phyloP scores from a whole-genome alignment of 2,888 invertebrate species.

The Apotomis betuletana region DNA sequence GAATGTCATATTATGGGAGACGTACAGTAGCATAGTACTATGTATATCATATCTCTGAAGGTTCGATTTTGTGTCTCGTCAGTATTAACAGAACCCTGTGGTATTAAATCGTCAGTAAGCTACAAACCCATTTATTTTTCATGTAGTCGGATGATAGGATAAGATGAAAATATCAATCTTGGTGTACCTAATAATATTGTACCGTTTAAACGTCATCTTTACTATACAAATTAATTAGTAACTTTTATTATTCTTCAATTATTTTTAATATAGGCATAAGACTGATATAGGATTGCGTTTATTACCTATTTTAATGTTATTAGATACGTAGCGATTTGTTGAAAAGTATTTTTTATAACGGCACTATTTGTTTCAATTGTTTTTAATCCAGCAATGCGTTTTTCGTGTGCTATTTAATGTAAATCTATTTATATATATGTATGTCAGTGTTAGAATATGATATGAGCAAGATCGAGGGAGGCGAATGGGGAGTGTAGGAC shows the following conservation, averaged over 20 bases:
- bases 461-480: constrained; percentile 49
- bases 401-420: constrained; percentile 56
- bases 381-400: constrained; percentile 40
- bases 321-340: constrained; percentile 50
- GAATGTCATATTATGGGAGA: constrained; percentile 27
- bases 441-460: constrained; percentile 60
- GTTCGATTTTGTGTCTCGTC: constrained; percentile 67
- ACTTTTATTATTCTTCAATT: constrained; percentile 53
- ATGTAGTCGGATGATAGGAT: constrained; percentile 67
- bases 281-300: constrained; percentile 75
- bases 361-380: constrained; percentile 65
- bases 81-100: constrained; percentile 79
- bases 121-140: constrained; percentile 60
- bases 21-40: constrained; percentile 46
- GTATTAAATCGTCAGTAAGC: constrained; percentile 66
- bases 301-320: constrained; percentile 51
- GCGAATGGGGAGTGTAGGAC: constrained; percentile 44
- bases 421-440: constrained; percentile 46
- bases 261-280: constrained; percentile 76
- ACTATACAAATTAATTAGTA: constrained; percentile 46
- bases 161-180: constrained; percentile 66
- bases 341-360: constrained; percentile 58
- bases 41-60: constrained; percentile 78
- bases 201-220: constrained; percentile 58
- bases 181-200: constrained; percentile 57